Evolutionary conservation across 2,797 vertebrate genomes (phyloP).

Genomic region (Psittacula derbiana): DNA sequence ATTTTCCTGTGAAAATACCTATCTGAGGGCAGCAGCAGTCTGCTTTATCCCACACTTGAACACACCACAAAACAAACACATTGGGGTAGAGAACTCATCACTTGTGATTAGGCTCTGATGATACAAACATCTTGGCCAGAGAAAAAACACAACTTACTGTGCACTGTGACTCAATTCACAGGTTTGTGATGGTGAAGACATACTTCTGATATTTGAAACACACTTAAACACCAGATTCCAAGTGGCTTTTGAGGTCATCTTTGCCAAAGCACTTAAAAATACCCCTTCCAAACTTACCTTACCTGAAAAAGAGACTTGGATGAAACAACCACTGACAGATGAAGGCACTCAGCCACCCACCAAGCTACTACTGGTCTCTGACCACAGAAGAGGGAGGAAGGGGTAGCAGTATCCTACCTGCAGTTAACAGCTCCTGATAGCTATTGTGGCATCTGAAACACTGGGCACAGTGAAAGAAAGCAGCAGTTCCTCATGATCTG

Average conservation of each 20-base stretch:
- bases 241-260: neutral
- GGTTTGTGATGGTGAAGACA: neutral
- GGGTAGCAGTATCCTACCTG: neutral
- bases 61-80: accelerated
- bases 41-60: neutral
- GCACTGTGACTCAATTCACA: neutral
- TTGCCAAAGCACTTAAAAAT: neutral
- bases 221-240: neutral
- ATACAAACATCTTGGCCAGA: neutral
- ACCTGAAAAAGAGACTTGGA: neutral
- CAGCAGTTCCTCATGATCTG: neutral
- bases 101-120: neutral
- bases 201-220: neutral
- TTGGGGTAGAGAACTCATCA: neutral
- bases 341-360: neutral
- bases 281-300: neutral
- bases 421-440: neutral
- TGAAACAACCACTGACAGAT: neutral
- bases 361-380: neutral
- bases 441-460: neutral
- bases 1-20: neutral
- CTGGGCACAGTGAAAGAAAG: neutral
- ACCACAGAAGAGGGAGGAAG: neutral
- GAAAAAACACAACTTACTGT: neutral
- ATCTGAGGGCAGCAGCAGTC: neutral